Evolutionary conservation across 2,888 invertebrate genomes (phyloP).

Genomic region (Antitype chi): DNA sequence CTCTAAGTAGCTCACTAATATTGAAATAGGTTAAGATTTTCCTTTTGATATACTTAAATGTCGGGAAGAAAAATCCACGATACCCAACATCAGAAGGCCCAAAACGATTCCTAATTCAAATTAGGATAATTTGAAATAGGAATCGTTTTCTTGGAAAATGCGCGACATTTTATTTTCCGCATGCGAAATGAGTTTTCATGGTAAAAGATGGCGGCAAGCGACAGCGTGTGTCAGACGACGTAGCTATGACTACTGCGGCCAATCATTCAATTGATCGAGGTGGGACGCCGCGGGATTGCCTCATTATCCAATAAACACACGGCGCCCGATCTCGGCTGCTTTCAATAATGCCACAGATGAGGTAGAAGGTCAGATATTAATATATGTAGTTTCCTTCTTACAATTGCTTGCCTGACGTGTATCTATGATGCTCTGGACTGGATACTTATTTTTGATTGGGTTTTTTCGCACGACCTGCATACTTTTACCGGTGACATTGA

Average conservation of each 20-base stretch:
- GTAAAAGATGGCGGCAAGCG: slow-evolving; percentile 33
- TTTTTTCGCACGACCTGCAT: slow-evolving; percentile 4
- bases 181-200: slow-evolving; percentile 41
- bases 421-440: slow-evolving; percentile 10
- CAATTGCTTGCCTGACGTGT: slow-evolving; percentile 24
- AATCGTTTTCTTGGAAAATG: background rate
- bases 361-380: slow-evolving; percentile 62
- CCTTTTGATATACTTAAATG: background rate
- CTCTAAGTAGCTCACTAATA: background rate
- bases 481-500: slow-evolving; percentile 23
- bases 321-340: slow-evolving; percentile 73
- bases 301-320: slow-evolving; percentile 85
- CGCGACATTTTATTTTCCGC: background rate
- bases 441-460: background rate
- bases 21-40: too few relatives aligned
- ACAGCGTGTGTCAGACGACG: slow-evolving; percentile 55
- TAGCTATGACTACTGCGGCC: slow-evolving; percentile 80
- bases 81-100: background rate
- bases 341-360: slow-evolving; percentile 70
- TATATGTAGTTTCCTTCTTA: slow-evolving; percentile 51
- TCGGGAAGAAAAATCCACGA: background rate
- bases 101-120: too few relatives aligned
- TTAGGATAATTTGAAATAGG: too few relatives aligned
- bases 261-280: slow-evolving; percentile 85
- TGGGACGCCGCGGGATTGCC: slow-evolving; percentile 80